Evolutionary conservation across 2,888 invertebrate species (phyloP).

Genomic region (Rhabditoides inermis): DNA sequence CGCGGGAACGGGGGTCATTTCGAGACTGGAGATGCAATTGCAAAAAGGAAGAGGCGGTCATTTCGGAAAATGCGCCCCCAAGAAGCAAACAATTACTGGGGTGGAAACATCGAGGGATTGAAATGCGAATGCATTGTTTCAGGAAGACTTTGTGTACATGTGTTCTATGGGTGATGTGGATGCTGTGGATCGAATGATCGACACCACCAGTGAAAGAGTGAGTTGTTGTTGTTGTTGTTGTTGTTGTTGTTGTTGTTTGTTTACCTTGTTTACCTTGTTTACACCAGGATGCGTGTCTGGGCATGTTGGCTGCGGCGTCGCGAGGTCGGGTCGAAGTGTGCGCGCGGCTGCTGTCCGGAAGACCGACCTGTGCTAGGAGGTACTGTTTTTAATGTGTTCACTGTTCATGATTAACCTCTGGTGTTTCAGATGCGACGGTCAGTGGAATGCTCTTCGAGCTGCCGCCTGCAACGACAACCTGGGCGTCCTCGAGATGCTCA

Average conservation of each 20-base stretch:
- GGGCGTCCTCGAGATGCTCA: slow-evolving; percentile 27
- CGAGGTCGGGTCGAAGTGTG: slow-evolving; percentile 28
- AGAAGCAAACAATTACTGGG: too few relatives aligned
- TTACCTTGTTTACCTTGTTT: too few relatives aligned
- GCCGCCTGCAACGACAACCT: slow-evolving; percentile 34
- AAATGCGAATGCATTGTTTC: too few relatives aligned
- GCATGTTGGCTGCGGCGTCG: slow-evolving; percentile 21
- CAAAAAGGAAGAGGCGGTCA: too few relatives aligned
- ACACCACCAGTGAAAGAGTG: slow-evolving; percentile 10
- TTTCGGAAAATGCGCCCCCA: too few relatives aligned
- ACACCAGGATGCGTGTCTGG: slow-evolving; percentile 17
- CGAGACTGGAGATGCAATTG: too few relatives aligned
- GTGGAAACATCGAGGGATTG: too few relatives aligned
- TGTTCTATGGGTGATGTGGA: slow-evolving; percentile 23
- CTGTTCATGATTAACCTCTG: not conserved
- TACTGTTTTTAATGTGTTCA: not conserved
- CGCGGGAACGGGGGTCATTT: too few relatives aligned
- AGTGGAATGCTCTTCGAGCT: slow-evolving; percentile 32
- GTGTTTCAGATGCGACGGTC: too few relatives aligned
- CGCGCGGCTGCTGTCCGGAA: slow-evolving; percentile 14
- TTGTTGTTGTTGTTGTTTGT: too few relatives aligned
- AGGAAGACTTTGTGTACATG: slow-evolving; percentile 31
- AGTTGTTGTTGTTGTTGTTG: slow-evolving; percentile 7
- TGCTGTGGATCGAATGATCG: slow-evolving; percentile 9
- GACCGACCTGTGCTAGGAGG: too few relatives aligned